Evolutionary conservation across 2,888 invertebrate species (phyloP).

Genomic region (Marronus borbonicus): DNA sequence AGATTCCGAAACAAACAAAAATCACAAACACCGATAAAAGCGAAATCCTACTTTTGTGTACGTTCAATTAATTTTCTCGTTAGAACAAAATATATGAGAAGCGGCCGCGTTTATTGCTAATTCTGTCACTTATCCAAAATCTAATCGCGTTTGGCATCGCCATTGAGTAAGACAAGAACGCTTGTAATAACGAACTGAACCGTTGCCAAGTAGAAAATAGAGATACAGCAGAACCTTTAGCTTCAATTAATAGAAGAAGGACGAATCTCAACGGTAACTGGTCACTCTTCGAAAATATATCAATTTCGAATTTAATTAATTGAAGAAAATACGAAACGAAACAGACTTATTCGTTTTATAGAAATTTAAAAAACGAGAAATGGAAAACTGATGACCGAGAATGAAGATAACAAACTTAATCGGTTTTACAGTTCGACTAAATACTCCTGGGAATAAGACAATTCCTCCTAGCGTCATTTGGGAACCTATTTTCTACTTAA

Average conservation of each 20-base stretch:
- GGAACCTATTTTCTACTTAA: too few species aligned
- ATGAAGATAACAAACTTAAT: constrained; percentile 5
- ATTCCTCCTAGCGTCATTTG: too few species aligned
- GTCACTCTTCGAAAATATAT: neutral
- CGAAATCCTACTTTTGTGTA: neutral
- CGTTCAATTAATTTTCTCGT: constrained; percentile 11
- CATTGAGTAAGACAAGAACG: constrained; percentile 17
- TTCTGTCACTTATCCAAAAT: constrained; percentile 38
- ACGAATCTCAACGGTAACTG: neutral
- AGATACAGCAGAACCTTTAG: constrained; percentile 8
- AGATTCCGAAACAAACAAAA: too few species aligned
- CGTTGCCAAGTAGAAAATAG: constrained; percentile 33
- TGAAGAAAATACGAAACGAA: too few species aligned
- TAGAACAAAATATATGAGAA: constrained; percentile 27
- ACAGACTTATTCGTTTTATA: too few species aligned
- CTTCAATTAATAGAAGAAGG: constrained; percentile 22
- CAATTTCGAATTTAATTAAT: neutral
- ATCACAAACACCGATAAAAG: neutral
- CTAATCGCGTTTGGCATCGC: constrained; percentile 24
- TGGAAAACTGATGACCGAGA: neutral
- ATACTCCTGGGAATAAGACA: neutral
- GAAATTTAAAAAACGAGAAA: neutral
- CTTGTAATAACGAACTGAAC: constrained; percentile 29
- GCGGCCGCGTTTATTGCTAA: constrained; percentile 4
- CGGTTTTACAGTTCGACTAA: neutral